These are phyloP conservation scores for Alosa alosa DNA, from an alignment of 2,113 vertebrate genomes.

Conservation along the genomic window DNA sequence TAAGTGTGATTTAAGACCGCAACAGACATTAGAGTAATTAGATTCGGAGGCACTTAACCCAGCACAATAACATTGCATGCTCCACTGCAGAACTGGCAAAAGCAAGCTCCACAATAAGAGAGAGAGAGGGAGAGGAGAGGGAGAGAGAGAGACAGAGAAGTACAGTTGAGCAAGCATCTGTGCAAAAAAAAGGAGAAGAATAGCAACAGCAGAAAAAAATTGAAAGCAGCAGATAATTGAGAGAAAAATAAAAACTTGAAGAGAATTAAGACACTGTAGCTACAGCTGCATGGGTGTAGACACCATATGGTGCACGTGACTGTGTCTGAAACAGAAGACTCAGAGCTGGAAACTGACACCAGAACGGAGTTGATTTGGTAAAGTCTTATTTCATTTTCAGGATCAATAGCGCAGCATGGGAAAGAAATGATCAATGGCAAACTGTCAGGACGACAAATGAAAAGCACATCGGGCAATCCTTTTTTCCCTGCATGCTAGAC, in stretches of 20 bases:
- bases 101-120: constrained; percentile 12
- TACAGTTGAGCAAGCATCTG: constrained; percentile 2
- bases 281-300: neutral
- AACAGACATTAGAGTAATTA: constrained; percentile 70
- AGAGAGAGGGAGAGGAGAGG: constrained; percentile 41
- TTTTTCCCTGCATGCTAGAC: constrained; percentile 32
- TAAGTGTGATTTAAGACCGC: constrained; percentile 66
- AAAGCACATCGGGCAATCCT: constrained; percentile 43
- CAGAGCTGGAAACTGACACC: neutral
- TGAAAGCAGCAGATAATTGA: neutral
- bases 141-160: constrained; percentile 13
- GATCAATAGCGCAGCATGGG: constrained; percentile 55
- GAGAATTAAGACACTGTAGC: neutral
- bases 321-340: constrained; percentile 21
- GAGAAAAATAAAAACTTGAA: neutral
- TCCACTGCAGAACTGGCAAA: constrained; percentile 56
- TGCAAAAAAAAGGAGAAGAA: neutral
- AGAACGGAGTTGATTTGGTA: constrained; percentile 40
- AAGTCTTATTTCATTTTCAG: constrained; percentile 45
- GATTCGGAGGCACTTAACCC: constrained; percentile 64
- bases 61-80: constrained; percentile 53
- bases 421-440: constrained; percentile 60
- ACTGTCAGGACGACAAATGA: constrained; percentile 63
- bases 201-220: neutral
- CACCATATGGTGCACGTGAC: neutral